phyloP scores from a whole-genome alignment of 2,113 vertebrate genomes.

The Siphamia tubifer region DNA sequence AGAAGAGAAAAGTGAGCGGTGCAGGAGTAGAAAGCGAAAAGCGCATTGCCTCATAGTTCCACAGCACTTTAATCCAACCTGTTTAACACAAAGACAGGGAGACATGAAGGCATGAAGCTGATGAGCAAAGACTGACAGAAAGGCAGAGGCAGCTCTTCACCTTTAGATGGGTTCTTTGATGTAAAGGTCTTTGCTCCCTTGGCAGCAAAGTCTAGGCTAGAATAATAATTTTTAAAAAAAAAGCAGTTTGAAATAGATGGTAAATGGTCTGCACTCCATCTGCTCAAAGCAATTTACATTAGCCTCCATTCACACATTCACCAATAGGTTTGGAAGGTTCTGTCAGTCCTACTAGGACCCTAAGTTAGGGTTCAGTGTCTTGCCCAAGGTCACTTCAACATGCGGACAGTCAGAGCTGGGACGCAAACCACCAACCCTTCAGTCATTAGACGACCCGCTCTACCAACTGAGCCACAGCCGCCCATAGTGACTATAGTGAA shows the following conservation, averaged over 20 bases:
- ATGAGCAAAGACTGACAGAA: background rate
- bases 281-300: too few species aligned
- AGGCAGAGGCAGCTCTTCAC: background rate
- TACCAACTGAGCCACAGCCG: too few species aligned
- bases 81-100: conserved; percentile 13
- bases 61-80: background rate
- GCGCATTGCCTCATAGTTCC: background rate
- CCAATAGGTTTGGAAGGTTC: too few species aligned
- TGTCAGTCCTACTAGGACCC: too few species aligned
- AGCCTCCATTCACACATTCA: too few species aligned
- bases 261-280: too few species aligned
- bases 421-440: too few species aligned
- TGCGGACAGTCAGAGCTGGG: too few species aligned
- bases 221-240: conserved; percentile 28
- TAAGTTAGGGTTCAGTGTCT: too few species aligned
- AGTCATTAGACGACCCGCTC: too few species aligned
- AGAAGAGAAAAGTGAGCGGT: conserved; percentile 10
- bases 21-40: background rate
- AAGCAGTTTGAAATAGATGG: background rate
- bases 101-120: conserved; percentile 13
- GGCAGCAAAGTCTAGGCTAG: conserved; percentile 2
- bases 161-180: conserved; percentile 22
- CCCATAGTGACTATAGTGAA: too few species aligned
- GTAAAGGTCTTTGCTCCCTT: background rate
- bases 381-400: too few species aligned